These are phyloP conservation scores for Hypotaenidia okinawae DNA, from an alignment of 2,797 vertebrate genomes.

Conservation along the genomic window DNA sequence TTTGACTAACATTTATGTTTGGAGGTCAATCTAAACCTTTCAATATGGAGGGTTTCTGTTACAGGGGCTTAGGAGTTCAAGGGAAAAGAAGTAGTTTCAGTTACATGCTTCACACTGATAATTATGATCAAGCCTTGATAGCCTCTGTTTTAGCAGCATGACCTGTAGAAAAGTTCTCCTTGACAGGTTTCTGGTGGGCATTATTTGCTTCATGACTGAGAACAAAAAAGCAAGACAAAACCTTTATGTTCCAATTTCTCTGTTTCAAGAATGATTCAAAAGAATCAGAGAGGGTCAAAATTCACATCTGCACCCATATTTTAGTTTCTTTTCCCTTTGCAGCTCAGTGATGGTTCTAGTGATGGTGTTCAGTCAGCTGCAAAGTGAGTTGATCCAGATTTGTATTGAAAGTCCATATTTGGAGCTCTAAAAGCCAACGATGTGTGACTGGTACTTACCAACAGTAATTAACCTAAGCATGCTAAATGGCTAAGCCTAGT, in stretches of 20 bases:
- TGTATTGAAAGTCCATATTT: not conserved
- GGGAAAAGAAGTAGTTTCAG: not conserved
- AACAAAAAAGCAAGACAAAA: not conserved
- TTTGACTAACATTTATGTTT: not conserved
- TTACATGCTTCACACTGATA: not conserved
- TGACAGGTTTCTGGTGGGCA: not conserved
- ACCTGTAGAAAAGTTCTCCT: not conserved
- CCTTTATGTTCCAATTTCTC: not conserved
- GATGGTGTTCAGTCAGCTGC: not conserved
- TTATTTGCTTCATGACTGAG: not conserved
- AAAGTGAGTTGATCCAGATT: not conserved
- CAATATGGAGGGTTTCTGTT: not conserved
- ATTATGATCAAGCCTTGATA: not conserved
- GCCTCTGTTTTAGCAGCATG: not conserved
- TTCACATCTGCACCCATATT: not conserved
- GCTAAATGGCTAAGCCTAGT: not conserved
- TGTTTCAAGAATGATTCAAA: not conserved
- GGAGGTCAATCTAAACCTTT: not conserved
- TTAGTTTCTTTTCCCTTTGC: not conserved
- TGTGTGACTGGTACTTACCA: not conserved
- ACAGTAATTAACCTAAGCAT: not conserved
- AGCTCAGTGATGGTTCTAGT: not conserved
- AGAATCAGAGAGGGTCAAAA: not conserved
- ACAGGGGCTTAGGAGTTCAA: not conserved
- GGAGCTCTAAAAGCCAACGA: not conserved